These are phyloP conservation scores for Biston stratarius DNA, from an alignment of 2,888 invertebrate species.

Conservation along the genomic window DNA sequence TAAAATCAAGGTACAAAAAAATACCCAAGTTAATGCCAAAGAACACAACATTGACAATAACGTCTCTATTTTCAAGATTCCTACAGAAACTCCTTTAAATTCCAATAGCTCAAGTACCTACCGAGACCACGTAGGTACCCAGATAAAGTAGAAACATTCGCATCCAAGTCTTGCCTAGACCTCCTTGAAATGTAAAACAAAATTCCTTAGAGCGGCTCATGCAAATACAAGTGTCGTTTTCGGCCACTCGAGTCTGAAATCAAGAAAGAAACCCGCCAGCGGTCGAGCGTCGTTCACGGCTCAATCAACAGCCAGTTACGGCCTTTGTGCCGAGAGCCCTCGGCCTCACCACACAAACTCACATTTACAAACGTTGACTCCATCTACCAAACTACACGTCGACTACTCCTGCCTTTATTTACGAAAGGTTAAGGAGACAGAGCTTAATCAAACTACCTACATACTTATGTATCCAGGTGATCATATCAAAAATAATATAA, in stretches of 20 bases:
- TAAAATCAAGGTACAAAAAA: not conserved
- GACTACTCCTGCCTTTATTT: constrained; percentile 30
- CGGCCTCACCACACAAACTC: constrained; percentile 66
- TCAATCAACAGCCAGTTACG: constrained; percentile 83
- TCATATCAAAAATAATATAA: constrained; percentile 35
- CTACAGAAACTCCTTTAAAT: constrained; percentile 10
- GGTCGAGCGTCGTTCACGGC: constrained; percentile 82
- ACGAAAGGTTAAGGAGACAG: constrained; percentile 34
- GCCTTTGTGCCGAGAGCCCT: constrained; percentile 76
- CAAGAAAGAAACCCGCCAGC: constrained; percentile 82
- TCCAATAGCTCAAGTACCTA: constrained; percentile 21
- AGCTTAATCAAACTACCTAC: constrained; percentile 13
- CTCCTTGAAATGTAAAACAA: constrained; percentile 62
- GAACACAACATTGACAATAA: not conserved
- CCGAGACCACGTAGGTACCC: constrained; percentile 22
- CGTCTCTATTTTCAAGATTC: not conserved
- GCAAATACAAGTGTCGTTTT: constrained; percentile 83
- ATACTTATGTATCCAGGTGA: not conserved
- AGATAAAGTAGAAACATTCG: constrained; percentile 45
- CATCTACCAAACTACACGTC: constrained; percentile 44
- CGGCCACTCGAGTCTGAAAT: constrained; percentile 83
- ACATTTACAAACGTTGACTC: constrained; percentile 56
- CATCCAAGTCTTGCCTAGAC: constrained; percentile 50
- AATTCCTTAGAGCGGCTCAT: constrained; percentile 76
- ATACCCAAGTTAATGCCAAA: not conserved